phyloP scores from a whole-genome alignment of 2,113 vertebrate genomes.

The Amazona vittata region DNA sequence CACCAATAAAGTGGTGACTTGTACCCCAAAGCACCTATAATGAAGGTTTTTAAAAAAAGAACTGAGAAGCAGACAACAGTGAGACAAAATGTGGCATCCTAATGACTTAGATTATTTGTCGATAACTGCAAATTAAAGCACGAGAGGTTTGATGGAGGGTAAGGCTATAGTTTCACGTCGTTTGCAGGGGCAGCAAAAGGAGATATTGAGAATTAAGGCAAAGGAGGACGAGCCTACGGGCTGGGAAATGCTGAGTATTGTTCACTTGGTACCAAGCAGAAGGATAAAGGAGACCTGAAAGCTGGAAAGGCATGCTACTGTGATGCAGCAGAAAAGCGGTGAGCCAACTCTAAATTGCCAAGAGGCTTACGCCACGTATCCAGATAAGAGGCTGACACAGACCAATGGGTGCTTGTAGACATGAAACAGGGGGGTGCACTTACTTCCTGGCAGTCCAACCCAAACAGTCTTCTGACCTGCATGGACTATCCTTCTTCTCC shows the following conservation, averaged over 20 bases:
- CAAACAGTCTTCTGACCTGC: slow-evolving; percentile 47
- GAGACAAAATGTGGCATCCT: not conserved
- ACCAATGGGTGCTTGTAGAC: not conserved
- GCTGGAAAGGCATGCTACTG: not conserved
- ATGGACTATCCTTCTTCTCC: slow-evolving; percentile 32
- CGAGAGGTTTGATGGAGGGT: not conserved
- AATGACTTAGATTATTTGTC: not conserved
- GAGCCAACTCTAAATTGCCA: not conserved
- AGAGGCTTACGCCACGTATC: not conserved
- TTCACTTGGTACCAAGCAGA: not conserved
- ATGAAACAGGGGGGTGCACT: not conserved
- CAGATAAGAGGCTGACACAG: not conserved
- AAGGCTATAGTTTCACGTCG: not conserved
- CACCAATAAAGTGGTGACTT: not conserved
- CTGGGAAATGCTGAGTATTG: not conserved
- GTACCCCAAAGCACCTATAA: not conserved
- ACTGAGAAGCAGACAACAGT: not conserved
- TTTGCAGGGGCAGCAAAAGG: not conserved
- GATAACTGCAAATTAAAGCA: not conserved
- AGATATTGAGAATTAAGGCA: not conserved
- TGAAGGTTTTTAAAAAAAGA: not conserved
- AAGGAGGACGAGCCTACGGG: not conserved
- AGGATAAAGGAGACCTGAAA: not conserved
- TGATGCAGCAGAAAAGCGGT: not conserved
- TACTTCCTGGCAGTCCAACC: slow-evolving; percentile 23